phyloP scores from a whole-genome alignment of 2,113 vertebrate genomes.

The Rhynchomys soricoides region DNA sequence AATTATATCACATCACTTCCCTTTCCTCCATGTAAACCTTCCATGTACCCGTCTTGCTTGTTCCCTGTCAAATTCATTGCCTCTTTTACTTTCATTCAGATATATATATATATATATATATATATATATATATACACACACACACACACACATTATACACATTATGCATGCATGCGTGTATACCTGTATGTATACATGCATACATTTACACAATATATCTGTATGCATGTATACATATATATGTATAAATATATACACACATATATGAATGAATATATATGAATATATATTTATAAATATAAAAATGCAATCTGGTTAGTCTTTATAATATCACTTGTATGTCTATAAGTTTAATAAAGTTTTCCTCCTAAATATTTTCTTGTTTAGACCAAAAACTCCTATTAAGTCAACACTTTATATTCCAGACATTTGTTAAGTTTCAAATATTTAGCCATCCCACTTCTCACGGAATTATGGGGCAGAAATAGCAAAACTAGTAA shows the following conservation, averaged over 20 bases:
- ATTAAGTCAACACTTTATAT: background rate
- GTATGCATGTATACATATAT: background rate
- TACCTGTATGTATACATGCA: background rate
- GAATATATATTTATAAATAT: background rate
- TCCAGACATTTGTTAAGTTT: background rate
- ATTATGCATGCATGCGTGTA: background rate
- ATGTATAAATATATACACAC: background rate
- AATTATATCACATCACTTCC: background rate
- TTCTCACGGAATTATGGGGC: background rate
- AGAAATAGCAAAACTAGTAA: background rate
- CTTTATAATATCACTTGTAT: background rate
- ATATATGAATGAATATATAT: background rate
- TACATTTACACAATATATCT: background rate
- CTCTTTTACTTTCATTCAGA: background rate
- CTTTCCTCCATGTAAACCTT: background rate
- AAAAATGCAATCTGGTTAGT: background rate
- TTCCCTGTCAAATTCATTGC: background rate
- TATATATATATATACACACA: no score
- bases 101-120: no score
- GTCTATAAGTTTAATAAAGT: constrained; percentile 5
- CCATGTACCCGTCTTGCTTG: background rate
- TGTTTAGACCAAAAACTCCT: background rate
- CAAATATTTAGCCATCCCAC: background rate
- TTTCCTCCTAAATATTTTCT: constrained; percentile 10
- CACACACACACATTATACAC: no score